Conservation (phyloP, 2,888 invertebrate species). For the Platypus cylindrus region DNA sequence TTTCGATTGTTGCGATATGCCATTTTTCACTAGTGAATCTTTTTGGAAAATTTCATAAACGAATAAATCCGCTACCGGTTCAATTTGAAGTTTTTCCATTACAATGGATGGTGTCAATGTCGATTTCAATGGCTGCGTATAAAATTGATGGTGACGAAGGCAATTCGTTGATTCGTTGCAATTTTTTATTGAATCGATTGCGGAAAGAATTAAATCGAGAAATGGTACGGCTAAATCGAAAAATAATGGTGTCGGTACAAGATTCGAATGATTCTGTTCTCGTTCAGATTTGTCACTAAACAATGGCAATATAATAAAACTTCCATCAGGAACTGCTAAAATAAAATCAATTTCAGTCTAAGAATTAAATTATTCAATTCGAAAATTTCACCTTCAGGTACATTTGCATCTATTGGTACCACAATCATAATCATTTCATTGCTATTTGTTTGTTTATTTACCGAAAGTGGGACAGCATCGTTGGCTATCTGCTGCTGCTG, state of each 20-base stretch:
- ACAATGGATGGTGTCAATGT: not conserved
- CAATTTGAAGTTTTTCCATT: slow-evolving; percentile 27
- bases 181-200: slow-evolving; percentile 21
- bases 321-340: slow-evolving; percentile 8
- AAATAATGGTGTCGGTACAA: slow-evolving; percentile 27
- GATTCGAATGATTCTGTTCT: slow-evolving; percentile 18
- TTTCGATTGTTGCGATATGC: slow-evolving; percentile 21
- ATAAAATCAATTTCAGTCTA: slow-evolving; percentile 1
- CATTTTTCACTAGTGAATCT: slow-evolving; percentile 11
- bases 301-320: slow-evolving; percentile 27
- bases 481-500: too few relatives aligned
- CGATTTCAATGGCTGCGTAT: too few relatives aligned
- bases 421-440: slow-evolving; percentile 13
- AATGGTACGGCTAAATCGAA: slow-evolving; percentile 31
- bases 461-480: slow-evolving; percentile 6
- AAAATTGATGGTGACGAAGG: too few relatives aligned
- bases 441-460: slow-evolving; percentile 7
- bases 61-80: slow-evolving; percentile 26
- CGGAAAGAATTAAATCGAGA: slow-evolving; percentile 21
- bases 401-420: slow-evolving; percentile 24
- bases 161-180: slow-evolving; percentile 30
- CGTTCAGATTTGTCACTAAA: slow-evolving; percentile 15
- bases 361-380: slow-evolving; percentile 4
- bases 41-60: slow-evolving; percentile 26
- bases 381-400: slow-evolving; percentile 19